A percentile compares a stretch with the other conserved stretches of the same genome.
phyloP scores from a whole-genome alignment of 2,797 vertebrate genomes.

The Sitta carolinensis region DNA sequence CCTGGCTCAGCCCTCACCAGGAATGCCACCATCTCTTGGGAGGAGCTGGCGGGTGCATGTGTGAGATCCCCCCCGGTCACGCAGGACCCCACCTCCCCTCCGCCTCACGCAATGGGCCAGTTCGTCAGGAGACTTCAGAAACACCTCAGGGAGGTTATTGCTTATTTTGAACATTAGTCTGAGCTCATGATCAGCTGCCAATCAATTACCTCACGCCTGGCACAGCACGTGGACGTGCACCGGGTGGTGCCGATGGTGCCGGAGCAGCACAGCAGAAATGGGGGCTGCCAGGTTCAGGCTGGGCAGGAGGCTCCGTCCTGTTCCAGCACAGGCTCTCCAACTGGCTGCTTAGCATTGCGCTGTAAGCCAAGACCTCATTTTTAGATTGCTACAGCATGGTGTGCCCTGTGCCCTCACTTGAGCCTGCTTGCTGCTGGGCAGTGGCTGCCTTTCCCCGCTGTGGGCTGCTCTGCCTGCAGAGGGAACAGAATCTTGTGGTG shows the following conservation, averaged over 20 bases:
- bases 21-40: background rate
- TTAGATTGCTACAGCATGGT: background rate
- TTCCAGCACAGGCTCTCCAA: background rate
- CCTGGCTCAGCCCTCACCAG: background rate
- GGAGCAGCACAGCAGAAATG: fast-evolving
- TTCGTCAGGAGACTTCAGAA: slow-evolving; percentile 2
- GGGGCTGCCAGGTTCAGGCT: background rate
- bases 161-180: slow-evolving; percentile 17
- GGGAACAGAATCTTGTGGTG: background rate
- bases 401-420: background rate
- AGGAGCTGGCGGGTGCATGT: background rate
- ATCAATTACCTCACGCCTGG: slow-evolving; percentile 45
- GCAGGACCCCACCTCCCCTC: background rate
- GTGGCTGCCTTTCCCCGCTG: background rate
- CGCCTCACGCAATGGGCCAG: background rate
- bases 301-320: background rate
- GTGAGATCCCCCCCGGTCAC: background rate
- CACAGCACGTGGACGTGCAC: background rate
- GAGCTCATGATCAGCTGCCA: slow-evolving; percentile 39
- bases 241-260: background rate
- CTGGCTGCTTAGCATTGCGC: background rate
- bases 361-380: background rate
- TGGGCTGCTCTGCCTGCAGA: background rate
- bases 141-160: slow-evolving; percentile 54
- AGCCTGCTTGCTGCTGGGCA: background rate